phyloP scores from a whole-genome alignment of 2,113 vertebrate species.

The Heloderma charlesbogerti region DNA sequence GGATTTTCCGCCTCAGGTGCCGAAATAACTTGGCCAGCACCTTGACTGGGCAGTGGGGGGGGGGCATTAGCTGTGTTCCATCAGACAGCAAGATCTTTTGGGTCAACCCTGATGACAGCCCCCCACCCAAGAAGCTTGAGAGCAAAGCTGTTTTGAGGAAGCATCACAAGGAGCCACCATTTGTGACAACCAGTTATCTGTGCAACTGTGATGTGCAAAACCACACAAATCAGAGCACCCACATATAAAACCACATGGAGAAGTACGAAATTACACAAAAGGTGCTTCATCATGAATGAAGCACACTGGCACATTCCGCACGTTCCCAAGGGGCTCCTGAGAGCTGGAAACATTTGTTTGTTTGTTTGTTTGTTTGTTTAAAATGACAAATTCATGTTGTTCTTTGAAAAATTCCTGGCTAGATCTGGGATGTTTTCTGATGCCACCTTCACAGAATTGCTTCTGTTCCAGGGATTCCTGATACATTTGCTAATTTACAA shows the following conservation, averaged over 20 bases:
- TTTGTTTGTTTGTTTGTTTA: too few relatives aligned
- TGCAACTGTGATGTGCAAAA: neutral
- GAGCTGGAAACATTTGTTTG: neutral
- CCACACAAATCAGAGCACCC: neutral
- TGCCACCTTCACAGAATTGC: neutral
- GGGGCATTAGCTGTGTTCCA: neutral
- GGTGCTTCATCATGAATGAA: neutral
- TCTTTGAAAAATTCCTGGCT: conserved; percentile 12
- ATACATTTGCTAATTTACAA: conserved; percentile 38
- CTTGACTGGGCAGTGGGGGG: neutral
- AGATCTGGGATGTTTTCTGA: conserved; percentile 42
- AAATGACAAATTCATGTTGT: neutral
- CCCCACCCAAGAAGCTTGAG: neutral
- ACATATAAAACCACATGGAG: too few relatives aligned
- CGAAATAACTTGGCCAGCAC: neutral
- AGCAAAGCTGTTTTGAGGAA: neutral
- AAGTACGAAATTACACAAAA: neutral
- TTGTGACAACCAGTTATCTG: neutral
- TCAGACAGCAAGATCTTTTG: neutral
- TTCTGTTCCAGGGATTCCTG: conserved; percentile 34
- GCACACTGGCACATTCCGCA: too few relatives aligned
- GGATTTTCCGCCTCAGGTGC: neutral
- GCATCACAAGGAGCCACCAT: neutral
- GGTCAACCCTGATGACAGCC: neutral
- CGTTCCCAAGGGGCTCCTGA: neutral